phyloP scores from a whole-genome alignment of 2,888 invertebrate species.

The Chymomyza caudatula region DNA sequence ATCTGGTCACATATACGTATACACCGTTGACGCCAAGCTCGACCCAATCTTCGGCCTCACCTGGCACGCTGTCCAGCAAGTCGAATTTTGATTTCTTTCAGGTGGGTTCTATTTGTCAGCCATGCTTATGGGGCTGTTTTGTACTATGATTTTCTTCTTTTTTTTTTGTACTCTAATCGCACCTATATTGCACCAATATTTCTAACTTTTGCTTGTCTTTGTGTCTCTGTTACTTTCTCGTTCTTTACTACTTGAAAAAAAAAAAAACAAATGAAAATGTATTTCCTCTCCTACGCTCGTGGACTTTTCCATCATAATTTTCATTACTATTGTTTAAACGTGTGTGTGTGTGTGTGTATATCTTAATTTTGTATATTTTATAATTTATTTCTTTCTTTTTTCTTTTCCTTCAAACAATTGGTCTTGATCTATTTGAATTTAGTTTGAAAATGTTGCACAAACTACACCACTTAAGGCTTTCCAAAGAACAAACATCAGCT shows the following conservation, averaged over 20 bases:
- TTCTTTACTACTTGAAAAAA: conserved; percentile 18
- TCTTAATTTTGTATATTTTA: conserved; percentile 19
- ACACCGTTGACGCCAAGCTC: conserved; percentile 76
- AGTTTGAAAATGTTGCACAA: conserved; percentile 78
- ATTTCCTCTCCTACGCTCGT: conserved; percentile 5
- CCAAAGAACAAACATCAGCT: conserved; percentile 78
- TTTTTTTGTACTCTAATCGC: conserved; percentile 32
- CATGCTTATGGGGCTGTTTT: neutral
- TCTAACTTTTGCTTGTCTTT: conserved; percentile 9
- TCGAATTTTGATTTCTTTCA: conserved; percentile 76
- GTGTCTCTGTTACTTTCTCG: conserved; percentile 2
- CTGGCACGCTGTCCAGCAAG: conserved; percentile 64
- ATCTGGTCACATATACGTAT: conserved; percentile 49
- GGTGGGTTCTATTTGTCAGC: conserved; percentile 61
- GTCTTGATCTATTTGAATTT: conserved; percentile 59
- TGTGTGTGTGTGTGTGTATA: neutral
- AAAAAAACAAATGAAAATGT: neutral
- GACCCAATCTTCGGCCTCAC: conserved; percentile 76
- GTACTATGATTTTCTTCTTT: conserved; percentile 11
- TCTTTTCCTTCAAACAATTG: conserved; percentile 45
- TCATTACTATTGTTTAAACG: neutral
- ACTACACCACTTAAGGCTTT: conserved; percentile 78
- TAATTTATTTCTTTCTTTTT: conserved; percentile 50
- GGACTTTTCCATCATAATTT: conserved; percentile 9
- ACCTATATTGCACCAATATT: conserved; percentile 39